Percentiles rank a stretch among this genome's conserved stretches.
Conservation (phyloP, 2,797 vertebrate genomes). For the Scolopax rusticola region DNA sequence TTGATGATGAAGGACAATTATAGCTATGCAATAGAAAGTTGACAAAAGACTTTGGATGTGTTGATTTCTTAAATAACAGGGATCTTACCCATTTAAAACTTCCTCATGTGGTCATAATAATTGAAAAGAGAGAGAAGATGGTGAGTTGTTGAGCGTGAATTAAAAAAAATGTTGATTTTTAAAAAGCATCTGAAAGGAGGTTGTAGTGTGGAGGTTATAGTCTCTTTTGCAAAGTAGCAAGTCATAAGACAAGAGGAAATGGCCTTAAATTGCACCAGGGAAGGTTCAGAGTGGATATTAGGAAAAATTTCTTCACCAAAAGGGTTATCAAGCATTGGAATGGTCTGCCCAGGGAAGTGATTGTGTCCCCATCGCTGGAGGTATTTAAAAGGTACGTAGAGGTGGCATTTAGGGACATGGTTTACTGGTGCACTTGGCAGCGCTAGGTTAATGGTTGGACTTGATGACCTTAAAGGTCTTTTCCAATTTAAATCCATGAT, state of each 20-base stretch:
- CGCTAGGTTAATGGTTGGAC: neutral
- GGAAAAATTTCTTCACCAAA: neutral
- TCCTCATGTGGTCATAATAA: neutral
- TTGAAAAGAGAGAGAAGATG: neutral
- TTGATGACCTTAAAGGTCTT: neutral
- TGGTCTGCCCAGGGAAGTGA: neutral
- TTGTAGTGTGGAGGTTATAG: accelerated
- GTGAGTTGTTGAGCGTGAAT: neutral
- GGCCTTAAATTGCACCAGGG: neutral
- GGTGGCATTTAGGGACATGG: accelerated
- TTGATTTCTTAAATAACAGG: neutral
- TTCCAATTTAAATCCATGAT: neutral
- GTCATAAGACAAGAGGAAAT: accelerated
- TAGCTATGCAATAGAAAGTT: neutral
- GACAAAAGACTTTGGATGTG: neutral
- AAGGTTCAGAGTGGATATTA: neutral
- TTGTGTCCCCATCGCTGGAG: neutral
- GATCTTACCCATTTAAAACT: neutral
- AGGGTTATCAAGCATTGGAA: accelerated
- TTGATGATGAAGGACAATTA: neutral
- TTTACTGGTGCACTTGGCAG: neutral
- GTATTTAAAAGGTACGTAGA: neutral
- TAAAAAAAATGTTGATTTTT: neutral
- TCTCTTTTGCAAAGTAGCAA: neutral
- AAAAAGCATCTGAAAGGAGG: neutral